Conservation (phyloP, 1,140 invertebrate species). For the Drosophila tani region DNA sequence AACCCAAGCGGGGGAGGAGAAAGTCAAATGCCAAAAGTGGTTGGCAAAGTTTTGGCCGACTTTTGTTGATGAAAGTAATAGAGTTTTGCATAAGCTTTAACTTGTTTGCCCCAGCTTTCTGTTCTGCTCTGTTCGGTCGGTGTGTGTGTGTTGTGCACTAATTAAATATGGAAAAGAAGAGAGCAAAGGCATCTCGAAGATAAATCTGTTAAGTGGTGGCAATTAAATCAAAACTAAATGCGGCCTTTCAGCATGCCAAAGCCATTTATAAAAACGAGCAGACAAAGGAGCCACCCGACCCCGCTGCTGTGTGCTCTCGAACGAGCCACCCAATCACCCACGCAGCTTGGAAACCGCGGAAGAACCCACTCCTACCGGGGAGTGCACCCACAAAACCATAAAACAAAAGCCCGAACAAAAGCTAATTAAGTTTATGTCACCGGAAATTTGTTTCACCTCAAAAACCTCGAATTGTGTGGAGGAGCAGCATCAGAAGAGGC, state of each 20-base stretch:
- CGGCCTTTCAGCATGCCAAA: conserved; percentile 64
- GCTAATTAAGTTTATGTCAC: conserved; percentile 84
- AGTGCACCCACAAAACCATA: conserved; percentile 78
- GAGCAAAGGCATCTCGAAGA: conserved; percentile 58
- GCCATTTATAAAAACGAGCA: conserved; percentile 63
- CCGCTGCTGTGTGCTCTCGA: neutral
- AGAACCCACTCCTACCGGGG: conserved; percentile 20
- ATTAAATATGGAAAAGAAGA: conserved; percentile 43
- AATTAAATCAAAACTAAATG: conserved; percentile 82
- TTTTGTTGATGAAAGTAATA: conserved; percentile 43
- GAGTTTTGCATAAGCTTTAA: conserved; percentile 23
- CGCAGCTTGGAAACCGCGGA: conserved; percentile 14
- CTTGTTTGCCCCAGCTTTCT: conserved; percentile 25
- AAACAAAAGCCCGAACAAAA: conserved; percentile 83
- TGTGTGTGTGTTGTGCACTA: conserved; percentile 45
- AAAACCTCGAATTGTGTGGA: conserved; percentile 83
- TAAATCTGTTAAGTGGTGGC: conserved; percentile 75
- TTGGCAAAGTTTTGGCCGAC: conserved; percentile 53
- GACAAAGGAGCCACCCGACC: conserved; percentile 21
- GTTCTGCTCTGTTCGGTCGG: neutral
- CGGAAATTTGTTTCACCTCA: conserved; percentile 84
- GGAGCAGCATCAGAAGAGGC: conserved; percentile 16
- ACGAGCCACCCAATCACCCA: conserved; percentile 4
- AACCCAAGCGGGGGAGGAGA: conserved; percentile 6
- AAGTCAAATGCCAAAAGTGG: conserved; percentile 49